Conservation (phyloP, 2,797 vertebrate genomes). For the Takifugu ocellatus region DNA sequence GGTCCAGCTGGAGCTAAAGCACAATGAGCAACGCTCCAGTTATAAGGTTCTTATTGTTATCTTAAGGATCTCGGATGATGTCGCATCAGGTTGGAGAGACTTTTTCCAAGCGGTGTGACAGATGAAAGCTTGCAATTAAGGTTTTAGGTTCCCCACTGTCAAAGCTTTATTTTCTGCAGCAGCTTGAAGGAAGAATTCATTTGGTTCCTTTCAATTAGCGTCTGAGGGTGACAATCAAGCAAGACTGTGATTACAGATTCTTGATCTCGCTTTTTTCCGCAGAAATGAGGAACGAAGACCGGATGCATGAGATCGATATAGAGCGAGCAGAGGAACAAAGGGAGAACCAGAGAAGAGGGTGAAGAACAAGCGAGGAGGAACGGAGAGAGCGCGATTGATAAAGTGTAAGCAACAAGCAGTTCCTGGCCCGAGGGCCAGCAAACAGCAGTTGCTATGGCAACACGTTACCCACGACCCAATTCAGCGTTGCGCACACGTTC, state of each 20-base stretch:
- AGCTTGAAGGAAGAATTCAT: slow-evolving; percentile 8
- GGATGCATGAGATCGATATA: slow-evolving; percentile 17
- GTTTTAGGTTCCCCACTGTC: slow-evolving; percentile 23
- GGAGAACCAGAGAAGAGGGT: slow-evolving; percentile 17
- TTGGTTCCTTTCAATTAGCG: slow-evolving; percentile 18
- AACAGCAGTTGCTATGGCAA: slow-evolving; percentile 90
- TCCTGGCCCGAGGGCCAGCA: slow-evolving; percentile 80
- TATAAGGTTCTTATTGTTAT: slow-evolving; percentile 24
- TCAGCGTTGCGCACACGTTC: slow-evolving; percentile 54
- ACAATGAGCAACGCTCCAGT: slow-evolving; percentile 28
- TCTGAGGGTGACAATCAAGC: slow-evolving; percentile 10
- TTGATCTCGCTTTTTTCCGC: slow-evolving; percentile 10
- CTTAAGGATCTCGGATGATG: slow-evolving; percentile 8
- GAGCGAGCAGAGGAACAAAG: slow-evolving; percentile 25
- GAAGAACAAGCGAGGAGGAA: slow-evolving; percentile 21
- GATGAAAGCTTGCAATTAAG: slow-evolving; percentile 20
- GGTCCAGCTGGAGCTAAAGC: slow-evolving; percentile 45
- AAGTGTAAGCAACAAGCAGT: slow-evolving; percentile 63
- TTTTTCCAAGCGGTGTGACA: not conserved
- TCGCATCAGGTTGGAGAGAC: slow-evolving; percentile 9
- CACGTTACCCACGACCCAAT: slow-evolving; percentile 90
- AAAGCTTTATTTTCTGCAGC: not conserved
- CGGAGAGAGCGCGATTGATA: slow-evolving; percentile 31
- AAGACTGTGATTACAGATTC: not conserved
- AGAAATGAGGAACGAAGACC: slow-evolving; percentile 13